Evolutionary conservation across 2,797 vertebrate species (phyloP).

Genomic region (Catostomus latipinnis): DNA sequence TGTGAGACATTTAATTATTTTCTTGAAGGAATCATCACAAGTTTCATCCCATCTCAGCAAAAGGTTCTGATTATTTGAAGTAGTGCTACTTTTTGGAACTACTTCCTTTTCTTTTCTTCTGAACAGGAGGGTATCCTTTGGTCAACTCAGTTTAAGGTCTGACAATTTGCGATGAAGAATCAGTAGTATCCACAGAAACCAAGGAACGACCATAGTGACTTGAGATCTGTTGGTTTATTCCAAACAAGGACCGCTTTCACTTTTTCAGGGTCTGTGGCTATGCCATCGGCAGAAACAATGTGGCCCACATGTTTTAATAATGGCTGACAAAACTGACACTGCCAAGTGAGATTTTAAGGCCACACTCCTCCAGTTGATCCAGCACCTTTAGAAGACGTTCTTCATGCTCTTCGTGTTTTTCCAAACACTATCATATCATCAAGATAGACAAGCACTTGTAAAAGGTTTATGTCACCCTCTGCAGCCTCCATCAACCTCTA

Average conservation of each 20-base stretch:
- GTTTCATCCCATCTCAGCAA: not conserved
- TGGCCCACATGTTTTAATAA: not conserved
- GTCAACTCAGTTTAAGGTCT: not conserved
- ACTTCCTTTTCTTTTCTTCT: not conserved
- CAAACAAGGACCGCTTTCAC: not conserved
- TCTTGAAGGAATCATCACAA: not conserved
- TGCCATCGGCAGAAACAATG: not conserved
- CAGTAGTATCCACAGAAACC: too few species aligned
- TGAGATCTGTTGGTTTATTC: not conserved
- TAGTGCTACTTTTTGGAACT: not conserved
- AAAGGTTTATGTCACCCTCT: not conserved
- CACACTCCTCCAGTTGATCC: not conserved
- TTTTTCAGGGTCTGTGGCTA: not conserved
- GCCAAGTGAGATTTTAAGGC: not conserved
- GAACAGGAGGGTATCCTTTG: not conserved
- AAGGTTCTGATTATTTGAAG: too few species aligned
- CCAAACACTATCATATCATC: not conserved
- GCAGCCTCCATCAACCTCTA: too few species aligned
- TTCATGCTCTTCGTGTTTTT: not conserved
- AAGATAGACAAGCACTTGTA: not conserved
- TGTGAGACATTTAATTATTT: not conserved
- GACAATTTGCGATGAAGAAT: not conserved
- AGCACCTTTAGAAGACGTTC: not conserved
- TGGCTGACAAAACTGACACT: not conserved
- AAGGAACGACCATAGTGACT: not conserved